These are phyloP conservation scores for Isaurus tuberculatus DNA, from an alignment of 92 coral and sea anemone species.

Conservation along the genomic window DNA sequence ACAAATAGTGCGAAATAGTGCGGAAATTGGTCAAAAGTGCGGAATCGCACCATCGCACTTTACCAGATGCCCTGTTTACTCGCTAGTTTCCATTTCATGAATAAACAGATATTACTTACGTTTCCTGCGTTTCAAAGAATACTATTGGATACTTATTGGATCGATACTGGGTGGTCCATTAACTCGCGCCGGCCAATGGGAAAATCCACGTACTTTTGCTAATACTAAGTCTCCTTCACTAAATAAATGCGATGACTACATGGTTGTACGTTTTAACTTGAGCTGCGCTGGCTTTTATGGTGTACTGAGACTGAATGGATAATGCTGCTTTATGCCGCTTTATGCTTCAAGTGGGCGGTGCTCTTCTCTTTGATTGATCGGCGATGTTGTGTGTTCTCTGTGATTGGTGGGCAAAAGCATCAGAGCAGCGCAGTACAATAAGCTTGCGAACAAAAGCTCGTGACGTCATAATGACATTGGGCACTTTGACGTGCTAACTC, in stretches of 20 bases:
- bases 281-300: conserved; percentile 66
- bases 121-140: conserved; percentile 58
- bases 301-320: conserved; percentile 64
- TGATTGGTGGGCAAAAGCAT: background rate
- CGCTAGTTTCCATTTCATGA: conserved; percentile 23
- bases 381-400: conserved; percentile 7
- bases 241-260: conserved; percentile 64
- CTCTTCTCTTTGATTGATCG: conserved; percentile 47
- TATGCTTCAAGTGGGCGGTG: conserved; percentile 51
- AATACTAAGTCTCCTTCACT: conserved; percentile 55
- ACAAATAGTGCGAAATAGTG: no score
- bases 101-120: conserved; percentile 63
- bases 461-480: conserved; percentile 41
- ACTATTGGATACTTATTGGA: conserved; percentile 59
- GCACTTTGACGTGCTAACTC: conserved; percentile 8
- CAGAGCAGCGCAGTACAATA: conserved; percentile 41
- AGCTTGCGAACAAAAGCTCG: conserved; percentile 53
- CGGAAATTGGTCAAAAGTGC: no score
- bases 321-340: conserved; percentile 50
- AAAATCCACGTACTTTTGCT: conserved; percentile 52
- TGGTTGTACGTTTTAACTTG: conserved; percentile 62
- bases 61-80: no score
- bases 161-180: conserved; percentile 63
- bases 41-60: no score
- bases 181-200: conserved; percentile 54